Evolutionary conservation across 2,113 vertebrate species (phyloP), one percentile per base, ranked within the genome.

Genomic region (Odocoileus virginianus): DNA sequence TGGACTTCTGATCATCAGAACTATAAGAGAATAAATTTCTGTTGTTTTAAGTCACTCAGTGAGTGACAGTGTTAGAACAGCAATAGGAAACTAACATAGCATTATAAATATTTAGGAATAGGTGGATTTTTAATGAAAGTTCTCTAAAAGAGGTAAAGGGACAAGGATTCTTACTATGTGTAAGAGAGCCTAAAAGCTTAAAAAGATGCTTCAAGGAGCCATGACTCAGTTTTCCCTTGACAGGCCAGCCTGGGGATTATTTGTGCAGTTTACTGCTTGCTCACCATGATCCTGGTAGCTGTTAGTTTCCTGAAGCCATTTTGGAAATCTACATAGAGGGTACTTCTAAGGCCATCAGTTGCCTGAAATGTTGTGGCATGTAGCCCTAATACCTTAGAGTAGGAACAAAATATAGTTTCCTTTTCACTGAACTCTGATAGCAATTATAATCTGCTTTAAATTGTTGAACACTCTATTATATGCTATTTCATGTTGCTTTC

Each of bases 391-490:
- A 47, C 78, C 28, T 94, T 71, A 58, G 78, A 85, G 19, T 28
- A 89, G 57, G 64, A 83, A 91, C 54, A 89, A 86, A 58, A 52
- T 81, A 87, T 6, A 71, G 40, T 45, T 93, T 96, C n/a, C 50
- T 96, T 91, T 81, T 79, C 61, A 58, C 21, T 79, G 71, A 84
- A 87, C 58, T 95, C 43, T 60, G n/a, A 67, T 45, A 67, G 89
- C 85, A 95, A 81, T 92, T 87, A 88, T 54, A 94, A 92, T 87
- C 61, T 58, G 45, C 45, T 83, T 89, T 90, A 94, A 91, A 92
- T 74, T 85, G 40, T 43, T 85, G 57, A 95, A 81, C 84, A 74
- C 40, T 89, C 19, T 47, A 52, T 50, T 55, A 55, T 84, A 71
- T 58, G 81, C 27, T 61, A 78, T 87, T 92, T 71, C 82, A 52